phyloP scores from a whole-genome alignment of 2,888 invertebrate genomes.

The Harpalus rubripes region DNA sequence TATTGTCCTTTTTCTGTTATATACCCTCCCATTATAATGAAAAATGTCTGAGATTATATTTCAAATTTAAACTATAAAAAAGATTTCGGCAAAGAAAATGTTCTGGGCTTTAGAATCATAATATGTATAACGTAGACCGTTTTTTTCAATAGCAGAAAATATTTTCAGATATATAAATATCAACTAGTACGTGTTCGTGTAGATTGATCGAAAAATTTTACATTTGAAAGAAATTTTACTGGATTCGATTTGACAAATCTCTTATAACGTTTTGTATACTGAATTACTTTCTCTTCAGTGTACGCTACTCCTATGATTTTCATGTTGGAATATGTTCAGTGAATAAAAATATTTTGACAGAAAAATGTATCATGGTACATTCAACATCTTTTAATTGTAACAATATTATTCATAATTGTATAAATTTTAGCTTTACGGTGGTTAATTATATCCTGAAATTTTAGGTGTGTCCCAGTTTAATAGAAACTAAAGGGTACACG shows the following conservation, averaged over 20 bases:
- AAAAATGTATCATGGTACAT: no score
- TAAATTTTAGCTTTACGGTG: no score
- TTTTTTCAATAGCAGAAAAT: neutral
- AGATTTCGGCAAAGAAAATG: neutral
- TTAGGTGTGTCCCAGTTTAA: no score
- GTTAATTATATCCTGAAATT: no score
- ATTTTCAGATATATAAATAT: neutral
- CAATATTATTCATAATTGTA: no score
- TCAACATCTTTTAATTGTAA: no score
- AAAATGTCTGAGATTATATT: conserved; percentile 3
- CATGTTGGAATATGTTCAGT: neutral
- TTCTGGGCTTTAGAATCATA: neutral
- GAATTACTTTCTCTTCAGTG: neutral
- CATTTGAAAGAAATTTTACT: neutral
- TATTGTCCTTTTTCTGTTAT: neutral
- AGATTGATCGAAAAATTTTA: neutral
- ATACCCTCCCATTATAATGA: neutral
- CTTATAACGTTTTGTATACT: neutral
- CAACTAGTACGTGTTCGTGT: neutral
- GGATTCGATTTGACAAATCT: neutral
- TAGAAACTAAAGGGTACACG: no score
- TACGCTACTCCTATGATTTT: neutral
- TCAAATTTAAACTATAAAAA: neutral
- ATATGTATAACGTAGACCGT: neutral
- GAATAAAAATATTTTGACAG: no score